Evolutionary conservation across 2,113 vertebrate species (phyloP).

Genomic region (Pachyramphus minor): DNA sequence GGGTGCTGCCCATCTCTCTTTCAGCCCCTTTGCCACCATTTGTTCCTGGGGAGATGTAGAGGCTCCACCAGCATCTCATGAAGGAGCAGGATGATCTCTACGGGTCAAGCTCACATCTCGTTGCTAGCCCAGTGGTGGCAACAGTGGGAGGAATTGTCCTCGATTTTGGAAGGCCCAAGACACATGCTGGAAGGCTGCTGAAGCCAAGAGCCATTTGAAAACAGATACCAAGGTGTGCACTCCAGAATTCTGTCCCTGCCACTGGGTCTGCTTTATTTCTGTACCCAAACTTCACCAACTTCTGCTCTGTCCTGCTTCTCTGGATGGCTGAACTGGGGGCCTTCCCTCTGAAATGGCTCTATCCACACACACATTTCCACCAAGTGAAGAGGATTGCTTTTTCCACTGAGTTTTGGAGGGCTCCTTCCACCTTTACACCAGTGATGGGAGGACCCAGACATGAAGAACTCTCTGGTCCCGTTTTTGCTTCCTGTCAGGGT

Average conservation of each 20-base stretch:
- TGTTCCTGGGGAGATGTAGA: neutral
- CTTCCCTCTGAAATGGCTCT: neutral
- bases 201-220: neutral
- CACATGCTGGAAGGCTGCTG: neutral
- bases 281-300: neutral
- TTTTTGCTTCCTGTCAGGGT: neutral
- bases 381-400: neutral
- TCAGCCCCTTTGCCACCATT: neutral
- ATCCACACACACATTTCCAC: neutral
- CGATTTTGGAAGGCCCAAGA: neutral
- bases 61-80: neutral
- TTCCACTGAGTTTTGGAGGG: neutral
- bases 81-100: neutral
- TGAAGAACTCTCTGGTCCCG: neutral
- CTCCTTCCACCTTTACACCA: neutral
- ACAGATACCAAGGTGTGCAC: neutral
- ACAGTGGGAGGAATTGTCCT: neutral
- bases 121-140: neutral
- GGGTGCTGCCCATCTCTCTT: neutral
- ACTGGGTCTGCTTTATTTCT: neutral
- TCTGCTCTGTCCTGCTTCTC: neutral
- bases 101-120: neutral
- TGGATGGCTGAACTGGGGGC: neutral
- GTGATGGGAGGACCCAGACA: neutral
- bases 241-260: neutral